Conservation (phyloP, 2,888 invertebrate genomes). For the Metallyticus violacea region DNA sequence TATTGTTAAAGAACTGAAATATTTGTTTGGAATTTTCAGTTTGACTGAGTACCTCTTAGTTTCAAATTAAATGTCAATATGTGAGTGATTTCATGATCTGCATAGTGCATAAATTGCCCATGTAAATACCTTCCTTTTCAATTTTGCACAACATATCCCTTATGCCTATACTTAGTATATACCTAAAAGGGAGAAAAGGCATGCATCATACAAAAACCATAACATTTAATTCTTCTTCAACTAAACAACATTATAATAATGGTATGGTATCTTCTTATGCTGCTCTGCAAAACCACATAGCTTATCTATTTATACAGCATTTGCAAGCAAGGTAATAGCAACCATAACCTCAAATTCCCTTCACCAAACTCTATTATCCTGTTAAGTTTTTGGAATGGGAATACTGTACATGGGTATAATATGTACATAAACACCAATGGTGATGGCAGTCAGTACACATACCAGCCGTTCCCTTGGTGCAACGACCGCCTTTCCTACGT, state of each 20-base stretch:
- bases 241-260: not conserved
- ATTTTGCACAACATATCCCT: not conserved
- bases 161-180: not conserved
- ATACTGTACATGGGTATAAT: conserved; percentile 22
- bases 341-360: conserved; percentile 1
- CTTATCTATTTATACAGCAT: not conserved
- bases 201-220: not conserved
- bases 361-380: conserved; percentile 8
- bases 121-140: not conserved
- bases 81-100: too few species aligned
- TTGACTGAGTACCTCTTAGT: too few species aligned
- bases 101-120: too few species aligned
- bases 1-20: too few species aligned
- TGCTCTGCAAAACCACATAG: not conserved
- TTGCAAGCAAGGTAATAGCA: not conserved
- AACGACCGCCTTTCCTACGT: conserved; percentile 92
- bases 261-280: not conserved
- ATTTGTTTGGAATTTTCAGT: too few species aligned
- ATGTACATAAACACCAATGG: conserved; percentile 5
- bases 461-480: conserved; percentile 98
- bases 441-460: conserved; percentile 50
- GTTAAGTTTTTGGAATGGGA: conserved; percentile 10
- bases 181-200: not conserved
- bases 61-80: too few species aligned
- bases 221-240: not conserved